phyloP scores from a whole-genome alignment of 1,140 invertebrate genomes.

The Pachypsylla venusta region DNA sequence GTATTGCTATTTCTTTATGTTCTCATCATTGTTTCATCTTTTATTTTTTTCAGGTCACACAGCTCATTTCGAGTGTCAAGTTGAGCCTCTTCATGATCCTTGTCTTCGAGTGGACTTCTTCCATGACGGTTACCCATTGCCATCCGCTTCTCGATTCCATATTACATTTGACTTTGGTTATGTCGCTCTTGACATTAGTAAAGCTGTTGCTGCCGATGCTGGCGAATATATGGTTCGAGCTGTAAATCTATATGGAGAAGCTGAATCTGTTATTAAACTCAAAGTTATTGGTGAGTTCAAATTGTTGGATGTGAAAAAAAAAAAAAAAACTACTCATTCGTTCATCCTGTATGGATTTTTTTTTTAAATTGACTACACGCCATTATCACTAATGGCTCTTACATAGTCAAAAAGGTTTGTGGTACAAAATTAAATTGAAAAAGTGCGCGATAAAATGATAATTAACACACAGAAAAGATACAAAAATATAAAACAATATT shows the following conservation, averaged over 20 bases:
- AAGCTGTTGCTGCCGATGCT: constrained; percentile 81
- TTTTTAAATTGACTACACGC: too few relatives aligned
- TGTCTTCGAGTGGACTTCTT: constrained; percentile 82
- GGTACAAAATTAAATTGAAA: too few relatives aligned
- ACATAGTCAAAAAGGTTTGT: too few relatives aligned
- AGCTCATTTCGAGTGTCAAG: constrained; percentile 79
- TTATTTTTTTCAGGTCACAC: constrained; percentile 48
- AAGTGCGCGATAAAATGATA: too few relatives aligned
- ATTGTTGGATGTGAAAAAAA: too few relatives aligned
- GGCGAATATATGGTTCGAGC: constrained; percentile 85
- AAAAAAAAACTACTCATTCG: too few relatives aligned
- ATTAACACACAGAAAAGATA: too few relatives aligned
- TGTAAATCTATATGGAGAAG: constrained; percentile 74
- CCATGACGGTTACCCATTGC: constrained; percentile 74
- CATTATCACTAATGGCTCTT: too few relatives aligned
- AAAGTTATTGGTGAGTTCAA: constrained; percentile 37
- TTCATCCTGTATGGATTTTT: too few relatives aligned
- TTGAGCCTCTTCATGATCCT: constrained; percentile 80
- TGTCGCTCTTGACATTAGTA: constrained; percentile 77
- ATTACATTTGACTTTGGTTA: constrained; percentile 93
- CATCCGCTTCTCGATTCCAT: constrained; percentile 74
- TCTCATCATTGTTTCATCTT: constrained; percentile 6
- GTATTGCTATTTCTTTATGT: too few relatives aligned
- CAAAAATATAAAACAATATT: too few relatives aligned
- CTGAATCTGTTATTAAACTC: constrained; percentile 62